Base-by-base conservation (phyloP, 2,888 invertebrate genomes). In the Parasteatoda lunata region DNA sequence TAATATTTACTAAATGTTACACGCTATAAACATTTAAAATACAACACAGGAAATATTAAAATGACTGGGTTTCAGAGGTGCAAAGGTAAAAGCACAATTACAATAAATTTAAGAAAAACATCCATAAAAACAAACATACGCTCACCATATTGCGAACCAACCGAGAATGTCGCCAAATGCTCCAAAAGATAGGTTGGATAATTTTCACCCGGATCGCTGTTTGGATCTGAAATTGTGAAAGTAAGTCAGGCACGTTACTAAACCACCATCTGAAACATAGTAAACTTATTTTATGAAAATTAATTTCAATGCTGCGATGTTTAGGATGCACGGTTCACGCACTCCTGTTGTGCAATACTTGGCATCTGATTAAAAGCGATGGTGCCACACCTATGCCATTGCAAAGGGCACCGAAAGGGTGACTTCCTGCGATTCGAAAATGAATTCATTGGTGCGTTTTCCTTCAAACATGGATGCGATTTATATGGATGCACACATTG, bases 111-210 rank as follows among this genome's bases (percentile, higher is more conserved):
- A 30, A 30, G 30, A 30, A 30, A 30, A 30, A 30, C n/a, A 30
- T 30, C 30, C 30, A 30, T 30, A 2, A 30, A 30, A 30, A 30
- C 30, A 30, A 30, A 30, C 30, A 30, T 30, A 30, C 30, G 77
- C 89, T 89, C 71, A 89, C 86, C 86, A 77, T 78, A 88, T 11
- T 82, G 78, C 6, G 81, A 45, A 59, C 88, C 88, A 0, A 88
- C 88, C 30, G 89, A 89, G 93, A 99, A 99, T 66, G 99, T 99
- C 90, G 99, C 99, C 93, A 99, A 94, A 93, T 99, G 99, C 92
- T 99, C 99, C 92, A 99, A 95, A 90, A 96, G 94, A 92, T 98
- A 98, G 9, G 95, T 95, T 8, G 89, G 88, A 45, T 84, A 88
- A 54, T 82, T 77, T 47, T 88, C 88, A 66, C 30, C 64, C 3